Evolutionary conservation across 1,140 invertebrate genomes (phyloP), one percentile per base, ranked within the genome.

Genomic region (Caenorhabditis latens): DNA sequence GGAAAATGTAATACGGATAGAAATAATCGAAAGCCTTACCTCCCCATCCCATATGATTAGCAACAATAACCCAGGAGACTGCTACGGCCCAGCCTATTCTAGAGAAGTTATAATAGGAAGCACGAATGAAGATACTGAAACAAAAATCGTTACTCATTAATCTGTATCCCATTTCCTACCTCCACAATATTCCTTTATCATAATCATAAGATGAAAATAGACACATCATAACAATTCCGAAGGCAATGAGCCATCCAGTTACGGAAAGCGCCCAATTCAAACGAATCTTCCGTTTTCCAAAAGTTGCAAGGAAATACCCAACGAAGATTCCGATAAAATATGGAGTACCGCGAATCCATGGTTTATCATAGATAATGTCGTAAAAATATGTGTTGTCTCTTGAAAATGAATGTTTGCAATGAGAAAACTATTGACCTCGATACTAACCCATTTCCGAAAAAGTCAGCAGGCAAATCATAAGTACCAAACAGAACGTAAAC

Each of bases 41-140:
- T 85, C 84, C 84, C 84, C 84, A 85, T 85, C 84, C 63, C 61
- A 63, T 55, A 32, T 85, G 63, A 53, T 85, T 85, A 19, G 84
- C 84, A 42, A 85, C 19, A 11, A 85, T 61, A 0, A 67, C 84
- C 84, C 84, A 85, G 84, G 50, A 85, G 43, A 85, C 24, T 9
- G 63, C 50, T 8, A 85, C 1, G 14, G 50, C 32, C 84, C 84
- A 85, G 9, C 24, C 84, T 4, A 85, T n/a, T 4, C 84, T 42
- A 13, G 58, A 65, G 14, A 85, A 85, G 32, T 63, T 65, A 43
- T 67, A 67, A 24, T 85, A 85, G 65, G 57, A 58, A 6, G 84
- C 58, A 16, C 84, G 61, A 6, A 21, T 75, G 55, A 85, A 85
- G n/a, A 63, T 32, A n/a, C 46, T 63, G 58, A 14, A 84, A 16